Evolutionary conservation across 1,140 invertebrate genomes (phyloP).

Genomic region (Drosophila kanapiae): DNA sequence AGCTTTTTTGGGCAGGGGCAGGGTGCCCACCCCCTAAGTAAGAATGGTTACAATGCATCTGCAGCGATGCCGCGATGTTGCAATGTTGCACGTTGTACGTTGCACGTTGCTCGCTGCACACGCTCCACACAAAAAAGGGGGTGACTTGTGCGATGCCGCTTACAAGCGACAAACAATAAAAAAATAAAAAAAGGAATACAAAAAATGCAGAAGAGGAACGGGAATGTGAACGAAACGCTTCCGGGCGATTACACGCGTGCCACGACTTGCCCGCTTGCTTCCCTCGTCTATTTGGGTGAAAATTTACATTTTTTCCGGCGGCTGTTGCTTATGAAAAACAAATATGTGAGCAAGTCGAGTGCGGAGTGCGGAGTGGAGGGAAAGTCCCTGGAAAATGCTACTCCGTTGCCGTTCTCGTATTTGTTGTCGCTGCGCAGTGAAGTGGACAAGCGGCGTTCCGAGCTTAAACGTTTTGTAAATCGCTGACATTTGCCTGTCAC

Average conservation of each 20-base stretch:
- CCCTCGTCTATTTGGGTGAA: conserved; percentile 70
- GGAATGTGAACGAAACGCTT: conserved; percentile 61
- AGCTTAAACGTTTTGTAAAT: conserved; percentile 79
- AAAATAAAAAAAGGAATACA: not conserved
- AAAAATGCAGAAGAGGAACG: conserved; percentile 5
- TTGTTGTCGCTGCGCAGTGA: conserved; percentile 73
- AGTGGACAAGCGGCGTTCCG: conserved; percentile 67
- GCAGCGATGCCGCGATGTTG: conserved; percentile 34
- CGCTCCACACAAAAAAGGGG: conserved; percentile 25
- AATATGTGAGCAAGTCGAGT: conserved; percentile 46
- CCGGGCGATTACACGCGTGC: conserved; percentile 81
- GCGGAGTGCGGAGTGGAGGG: conserved; percentile 28
- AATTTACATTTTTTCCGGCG: conserved; percentile 76
- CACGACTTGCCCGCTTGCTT: conserved; percentile 7
- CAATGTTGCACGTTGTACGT: conserved; percentile 29
- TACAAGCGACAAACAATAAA: conserved; percentile 45
- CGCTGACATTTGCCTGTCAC: conserved; percentile 79
- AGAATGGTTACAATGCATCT: conserved; percentile 30
- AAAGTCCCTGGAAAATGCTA: conserved; percentile 22
- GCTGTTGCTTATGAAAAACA: conserved; percentile 70
- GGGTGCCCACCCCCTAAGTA: conserved; percentile 3
- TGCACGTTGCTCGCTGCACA: conserved; percentile 15
- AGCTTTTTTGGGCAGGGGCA: conserved; percentile 17
- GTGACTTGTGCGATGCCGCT: conserved; percentile 28
- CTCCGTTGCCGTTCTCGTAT: conserved; percentile 2